Evolutionary conservation across 2,113 vertebrate genomes (phyloP).

Genomic region (Cephalopholis sonnerati): DNA sequence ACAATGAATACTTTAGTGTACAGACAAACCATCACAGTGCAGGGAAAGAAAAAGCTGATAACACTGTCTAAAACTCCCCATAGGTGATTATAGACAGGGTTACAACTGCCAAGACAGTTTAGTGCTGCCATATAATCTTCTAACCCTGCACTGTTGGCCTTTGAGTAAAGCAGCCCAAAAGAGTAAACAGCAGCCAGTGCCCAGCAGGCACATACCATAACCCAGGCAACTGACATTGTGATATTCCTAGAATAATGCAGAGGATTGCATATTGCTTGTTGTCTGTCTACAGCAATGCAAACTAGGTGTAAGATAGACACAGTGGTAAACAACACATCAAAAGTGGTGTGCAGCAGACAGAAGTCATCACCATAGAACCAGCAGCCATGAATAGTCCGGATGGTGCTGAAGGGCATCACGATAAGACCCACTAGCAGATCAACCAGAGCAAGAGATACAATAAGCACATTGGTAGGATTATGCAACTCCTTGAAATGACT

Average conservation of each 20-base stretch:
- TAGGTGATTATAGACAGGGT: slow-evolving; percentile 6
- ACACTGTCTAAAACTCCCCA: slow-evolving; percentile 26
- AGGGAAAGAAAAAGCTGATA: slow-evolving; percentile 8
- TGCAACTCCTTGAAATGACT: slow-evolving; percentile 76
- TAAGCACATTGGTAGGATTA: slow-evolving; percentile 74
- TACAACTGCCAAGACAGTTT: slow-evolving; percentile 25
- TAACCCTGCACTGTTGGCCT: slow-evolving; percentile 12
- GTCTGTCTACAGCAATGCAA: slow-evolving; percentile 67
- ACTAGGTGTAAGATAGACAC: slow-evolving; percentile 74
- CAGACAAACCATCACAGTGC: slow-evolving; percentile 30
- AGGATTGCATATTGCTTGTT: slow-evolving; percentile 39
- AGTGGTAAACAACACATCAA: slow-evolving; percentile 66
- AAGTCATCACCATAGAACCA: slow-evolving; percentile 75
- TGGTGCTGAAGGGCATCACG: slow-evolving; percentile 71
- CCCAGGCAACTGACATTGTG: slow-evolving; percentile 34
- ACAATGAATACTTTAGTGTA: slow-evolving; percentile 27
- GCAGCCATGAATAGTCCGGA: slow-evolving; percentile 64
- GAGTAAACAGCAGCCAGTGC: slow-evolving; percentile 22
- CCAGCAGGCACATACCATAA: slow-evolving; percentile 34
- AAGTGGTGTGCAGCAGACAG: slow-evolving; percentile 65
- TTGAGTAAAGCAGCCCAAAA: slow-evolving; percentile 12
- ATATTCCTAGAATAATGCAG: slow-evolving; percentile 21
- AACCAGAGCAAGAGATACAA: slow-evolving; percentile 73
- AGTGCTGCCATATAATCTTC: slow-evolving; percentile 8
- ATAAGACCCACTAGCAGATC: slow-evolving; percentile 61